Conservation (phyloP, 2,797 vertebrate species). For the Antrozous pallidus region DNA sequence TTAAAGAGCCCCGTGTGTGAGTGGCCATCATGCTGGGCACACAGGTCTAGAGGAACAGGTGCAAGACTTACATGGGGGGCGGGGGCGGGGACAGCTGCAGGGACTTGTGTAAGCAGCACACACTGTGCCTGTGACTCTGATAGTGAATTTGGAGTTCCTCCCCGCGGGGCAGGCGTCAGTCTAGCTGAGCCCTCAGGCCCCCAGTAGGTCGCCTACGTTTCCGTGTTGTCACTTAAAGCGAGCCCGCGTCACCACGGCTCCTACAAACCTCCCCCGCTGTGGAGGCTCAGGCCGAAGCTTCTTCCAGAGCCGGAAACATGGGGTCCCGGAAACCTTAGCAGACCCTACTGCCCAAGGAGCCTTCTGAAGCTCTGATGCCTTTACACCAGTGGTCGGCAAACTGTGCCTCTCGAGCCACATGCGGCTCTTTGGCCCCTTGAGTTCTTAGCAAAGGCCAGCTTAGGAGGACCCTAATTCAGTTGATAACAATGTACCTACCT, state of each 20-base stretch:
- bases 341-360: background rate
- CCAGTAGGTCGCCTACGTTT: background rate
- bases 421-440: too few relatives aligned
- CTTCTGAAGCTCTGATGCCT: background rate
- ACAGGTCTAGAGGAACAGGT: background rate
- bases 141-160: background rate
- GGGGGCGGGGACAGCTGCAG: background rate
- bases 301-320: background rate
- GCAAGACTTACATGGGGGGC: too few relatives aligned
- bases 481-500: too few relatives aligned
- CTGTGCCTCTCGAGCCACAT: too few relatives aligned
- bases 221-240: background rate
- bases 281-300: background rate
- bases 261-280: background rate
- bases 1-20: too few relatives aligned
- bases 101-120: background rate
- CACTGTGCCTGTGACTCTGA: background rate
- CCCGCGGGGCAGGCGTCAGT: background rate
- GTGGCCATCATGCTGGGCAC: fast-evolving
- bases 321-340: background rate
- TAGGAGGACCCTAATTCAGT: too few relatives aligned
- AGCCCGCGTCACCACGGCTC: background rate
- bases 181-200: background rate
- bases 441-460: too few relatives aligned
- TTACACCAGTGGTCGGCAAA: too few relatives aligned